Percentiles rank a stretch among this genome's conserved stretches.
Conservation (phyloP, 2,888 invertebrate genomes). For the Panzeria rudis region DNA sequence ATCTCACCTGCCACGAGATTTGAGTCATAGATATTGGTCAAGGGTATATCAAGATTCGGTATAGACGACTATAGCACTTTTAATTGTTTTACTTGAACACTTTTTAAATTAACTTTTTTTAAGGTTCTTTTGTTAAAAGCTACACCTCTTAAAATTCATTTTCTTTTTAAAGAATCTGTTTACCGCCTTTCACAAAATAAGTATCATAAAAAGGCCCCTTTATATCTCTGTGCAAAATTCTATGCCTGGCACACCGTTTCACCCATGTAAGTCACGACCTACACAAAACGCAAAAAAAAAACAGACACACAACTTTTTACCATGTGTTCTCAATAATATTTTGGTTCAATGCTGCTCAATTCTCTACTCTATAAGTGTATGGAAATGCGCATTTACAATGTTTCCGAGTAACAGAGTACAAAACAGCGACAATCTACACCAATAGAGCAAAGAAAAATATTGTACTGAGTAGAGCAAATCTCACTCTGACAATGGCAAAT, state of each 20-base stretch:
- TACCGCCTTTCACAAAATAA: neutral
- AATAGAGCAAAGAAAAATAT: constrained; percentile 30
- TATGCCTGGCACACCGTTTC: neutral
- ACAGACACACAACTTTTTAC: constrained; percentile 47
- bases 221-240: neutral
- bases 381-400: constrained; percentile 67
- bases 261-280: constrained; percentile 71
- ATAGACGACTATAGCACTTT: no score
- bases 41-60: no score
- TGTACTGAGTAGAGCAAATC: constrained; percentile 31
- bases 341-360: constrained; percentile 65
- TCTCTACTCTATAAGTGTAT: constrained; percentile 47
- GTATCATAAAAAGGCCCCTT: constrained; percentile 47
- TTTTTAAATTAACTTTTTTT: no score
- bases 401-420: constrained; percentile 43
- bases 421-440: constrained; percentile 6
- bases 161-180: no score
- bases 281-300: constrained; percentile 64
- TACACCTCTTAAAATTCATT: no score
- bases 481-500: constrained; percentile 60
- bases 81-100: no score
- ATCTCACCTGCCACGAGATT: no score
- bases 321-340: constrained; percentile 72
- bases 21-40: no score
- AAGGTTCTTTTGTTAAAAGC: no score